Conservation (phyloP, 2,113 vertebrate species). For the Pimephales promelas region DNA sequence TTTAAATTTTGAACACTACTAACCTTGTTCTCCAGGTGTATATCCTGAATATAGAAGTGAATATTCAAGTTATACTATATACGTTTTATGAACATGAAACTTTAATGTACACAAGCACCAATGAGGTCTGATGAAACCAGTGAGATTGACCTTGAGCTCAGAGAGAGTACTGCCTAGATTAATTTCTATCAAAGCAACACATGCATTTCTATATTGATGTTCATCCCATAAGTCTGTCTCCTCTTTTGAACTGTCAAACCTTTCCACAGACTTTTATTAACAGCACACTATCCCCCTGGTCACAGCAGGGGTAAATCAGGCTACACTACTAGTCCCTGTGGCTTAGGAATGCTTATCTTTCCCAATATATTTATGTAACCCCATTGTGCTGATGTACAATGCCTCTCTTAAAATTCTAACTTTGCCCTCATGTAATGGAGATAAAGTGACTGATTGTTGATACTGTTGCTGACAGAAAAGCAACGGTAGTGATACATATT, state of each 20-base stretch:
- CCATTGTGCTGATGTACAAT: conserved; percentile 8
- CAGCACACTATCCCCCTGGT: neutral
- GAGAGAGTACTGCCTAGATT: neutral
- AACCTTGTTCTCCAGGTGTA: too few relatives aligned
- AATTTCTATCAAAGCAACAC: neutral
- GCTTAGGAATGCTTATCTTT: neutral
- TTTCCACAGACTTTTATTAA: conserved; percentile 4
- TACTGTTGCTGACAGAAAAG: neutral
- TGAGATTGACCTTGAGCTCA: neutral
- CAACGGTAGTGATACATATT: neutral
- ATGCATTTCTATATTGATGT: conserved; percentile 41
- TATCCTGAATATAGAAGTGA: too few relatives aligned
- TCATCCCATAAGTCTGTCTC: neutral
- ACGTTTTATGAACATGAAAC: neutral
- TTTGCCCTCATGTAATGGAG: conserved; percentile 1
- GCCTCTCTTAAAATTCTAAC: neutral
- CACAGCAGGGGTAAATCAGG: conserved; percentile 19
- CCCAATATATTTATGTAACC: neutral
- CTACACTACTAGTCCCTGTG: neutral
- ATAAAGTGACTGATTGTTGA: neutral
- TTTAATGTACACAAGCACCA: neutral
- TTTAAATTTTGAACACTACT: too few relatives aligned
- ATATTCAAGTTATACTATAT: too few relatives aligned
- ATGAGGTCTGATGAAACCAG: neutral
- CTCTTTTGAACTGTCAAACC: neutral